phyloP scores from a whole-genome alignment of 1,140 invertebrate species.

The Tetramorium parvispinum region DNA sequence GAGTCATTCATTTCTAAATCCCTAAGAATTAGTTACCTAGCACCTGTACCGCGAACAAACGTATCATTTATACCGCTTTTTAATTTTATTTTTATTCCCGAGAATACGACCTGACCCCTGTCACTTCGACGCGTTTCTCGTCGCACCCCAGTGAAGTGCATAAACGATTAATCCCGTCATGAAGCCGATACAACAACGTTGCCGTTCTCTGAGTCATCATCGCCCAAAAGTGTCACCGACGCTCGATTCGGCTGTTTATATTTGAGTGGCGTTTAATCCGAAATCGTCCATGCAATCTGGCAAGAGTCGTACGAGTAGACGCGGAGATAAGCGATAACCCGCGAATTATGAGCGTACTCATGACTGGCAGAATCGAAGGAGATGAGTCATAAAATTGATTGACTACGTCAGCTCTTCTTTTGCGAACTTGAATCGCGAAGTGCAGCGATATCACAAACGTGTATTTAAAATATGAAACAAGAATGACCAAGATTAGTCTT shows the following conservation, averaged over 20 bases:
- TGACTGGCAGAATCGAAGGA: slow-evolving; percentile 26
- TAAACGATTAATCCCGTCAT: background rate
- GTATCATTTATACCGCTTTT: background rate
- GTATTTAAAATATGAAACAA: background rate
- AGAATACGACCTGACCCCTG: background rate
- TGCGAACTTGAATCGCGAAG: background rate
- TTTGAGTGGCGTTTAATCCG: slow-evolving; percentile 44
- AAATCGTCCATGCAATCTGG: slow-evolving; percentile 33
- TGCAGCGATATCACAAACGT: background rate
- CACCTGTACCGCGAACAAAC: background rate
- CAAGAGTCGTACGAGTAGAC: background rate
- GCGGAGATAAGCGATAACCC: background rate
- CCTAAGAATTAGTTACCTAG: background rate
- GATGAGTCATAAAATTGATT: background rate
- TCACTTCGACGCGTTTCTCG: background rate
- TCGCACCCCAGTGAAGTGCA: background rate
- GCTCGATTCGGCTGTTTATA: slow-evolving; percentile 48
- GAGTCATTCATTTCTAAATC: background rate
- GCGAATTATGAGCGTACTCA: background rate
- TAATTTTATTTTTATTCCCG: background rate
- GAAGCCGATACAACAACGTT: background rate
- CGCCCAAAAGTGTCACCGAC: slow-evolving; percentile 14
- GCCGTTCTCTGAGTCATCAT: slow-evolving; percentile 41
- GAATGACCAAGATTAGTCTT: background rate
- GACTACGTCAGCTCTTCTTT: background rate